Evolutionary conservation across 1,140 invertebrate species (phyloP), one percentile per base, ranked within the genome.

Genomic region (Thaumatotibia leucotreta): DNA sequence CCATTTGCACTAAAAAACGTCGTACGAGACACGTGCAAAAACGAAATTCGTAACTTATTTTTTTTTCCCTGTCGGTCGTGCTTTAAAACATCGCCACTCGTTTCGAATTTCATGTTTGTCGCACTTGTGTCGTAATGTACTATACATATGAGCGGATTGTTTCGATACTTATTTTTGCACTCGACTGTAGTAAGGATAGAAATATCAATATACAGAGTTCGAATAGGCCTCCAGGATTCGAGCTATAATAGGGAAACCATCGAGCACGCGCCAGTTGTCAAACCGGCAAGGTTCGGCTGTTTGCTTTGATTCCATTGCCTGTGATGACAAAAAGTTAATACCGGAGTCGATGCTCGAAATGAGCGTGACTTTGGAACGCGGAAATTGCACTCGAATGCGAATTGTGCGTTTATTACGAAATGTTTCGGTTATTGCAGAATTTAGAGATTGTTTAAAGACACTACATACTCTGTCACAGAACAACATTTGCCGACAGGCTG

Each of bases 261-360:
- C 50, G 50, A 54, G 50, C 11, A 54, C 50, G 50, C 50, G 23
- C 50, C 50, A 24, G 50, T 24, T 24, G 50, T 54, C 50, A 54
- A 54, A 24, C 50, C 50, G 50, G 50, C 22, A 54, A 23, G 50
- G 50, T 54, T 54, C n/a, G 50, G 50, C 50, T 54, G 50, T 54
- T 54, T 6, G 61, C 61, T 62, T 62, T 62, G 29, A 62, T 62
- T 54, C 50, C 50, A 54, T 54, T 54, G 50, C 50, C 50, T 54
- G 49, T 9, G 20, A 54, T 54, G 50, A 54, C 50, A 54, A 54
- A 54, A 54, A 54, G 50, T 54, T 54, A 54, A 54, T 50, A 50
- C 49, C 23, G 6, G 23, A 54, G 50, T 23, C 50, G 50, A 24
- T 24, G 50, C 14, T 54, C 23, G 2, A 27, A 54, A 54, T 54